Percentiles rank a stretch among this genome's conserved stretches.
phyloP scores from a whole-genome alignment of 2,888 invertebrate genomes.

The Catocala nupta region DNA sequence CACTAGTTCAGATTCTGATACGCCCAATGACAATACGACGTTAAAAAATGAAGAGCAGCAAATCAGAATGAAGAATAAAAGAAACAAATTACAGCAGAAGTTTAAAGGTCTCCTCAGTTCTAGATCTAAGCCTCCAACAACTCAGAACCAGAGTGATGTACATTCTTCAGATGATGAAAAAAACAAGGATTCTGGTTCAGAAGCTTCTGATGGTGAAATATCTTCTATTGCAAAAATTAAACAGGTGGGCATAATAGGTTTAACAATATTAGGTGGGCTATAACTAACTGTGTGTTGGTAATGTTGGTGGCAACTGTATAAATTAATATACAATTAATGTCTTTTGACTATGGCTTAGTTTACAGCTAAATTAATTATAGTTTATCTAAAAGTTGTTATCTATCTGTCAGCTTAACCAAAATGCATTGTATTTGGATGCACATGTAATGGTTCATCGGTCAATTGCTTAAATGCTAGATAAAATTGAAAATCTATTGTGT shows the following conservation, averaged over 20 bases:
- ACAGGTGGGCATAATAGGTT: constrained; percentile 58
- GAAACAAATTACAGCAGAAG: constrained; percentile 70
- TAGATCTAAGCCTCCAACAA: constrained; percentile 45
- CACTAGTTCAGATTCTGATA: constrained; percentile 49
- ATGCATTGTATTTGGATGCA: too few species aligned
- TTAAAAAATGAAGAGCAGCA: constrained; percentile 61
- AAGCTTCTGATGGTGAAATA: constrained; percentile 54
- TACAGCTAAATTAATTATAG: too few species aligned
- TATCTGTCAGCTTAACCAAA: too few species aligned
- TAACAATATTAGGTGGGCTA: too few species aligned
- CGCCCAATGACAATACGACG: constrained; percentile 24
- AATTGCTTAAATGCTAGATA: too few species aligned
- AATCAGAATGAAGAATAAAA: constrained; percentile 69
- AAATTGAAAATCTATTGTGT: too few species aligned
- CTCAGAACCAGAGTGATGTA: constrained; percentile 26
- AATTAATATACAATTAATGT: too few species aligned
- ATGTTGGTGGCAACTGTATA: too few species aligned
- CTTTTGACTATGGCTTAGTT: too few species aligned
- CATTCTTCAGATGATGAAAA: constrained; percentile 30
- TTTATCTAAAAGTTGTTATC: too few species aligned
- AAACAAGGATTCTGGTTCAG: constrained; percentile 37
- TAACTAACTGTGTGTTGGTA: too few species aligned
- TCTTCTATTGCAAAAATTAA: constrained; percentile 67
- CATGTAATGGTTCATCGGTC: too few species aligned
- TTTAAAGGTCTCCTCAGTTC: constrained; percentile 67